Evolutionary conservation across 2,113 vertebrate genomes (phyloP).

Genomic region (Thomomys bottae): DNA sequence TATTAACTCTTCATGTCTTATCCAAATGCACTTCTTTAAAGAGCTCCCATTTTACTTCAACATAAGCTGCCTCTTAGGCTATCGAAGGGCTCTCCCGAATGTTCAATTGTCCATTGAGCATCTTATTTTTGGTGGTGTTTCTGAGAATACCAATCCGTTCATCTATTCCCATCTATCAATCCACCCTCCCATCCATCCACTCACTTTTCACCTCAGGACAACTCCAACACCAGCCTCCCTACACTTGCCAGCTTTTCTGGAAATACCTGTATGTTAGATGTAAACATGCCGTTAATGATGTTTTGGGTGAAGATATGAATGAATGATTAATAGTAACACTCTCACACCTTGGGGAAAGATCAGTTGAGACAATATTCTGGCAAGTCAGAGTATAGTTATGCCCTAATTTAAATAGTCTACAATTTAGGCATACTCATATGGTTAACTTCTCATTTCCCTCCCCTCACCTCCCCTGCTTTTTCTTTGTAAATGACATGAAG

Average conservation of each 20-base stretch:
- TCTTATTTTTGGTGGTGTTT: too few relatives aligned
- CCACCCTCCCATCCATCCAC: background rate
- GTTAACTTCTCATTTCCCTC: background rate
- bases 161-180: too few relatives aligned
- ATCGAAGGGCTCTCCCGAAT: background rate
- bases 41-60: background rate
- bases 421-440: background rate
- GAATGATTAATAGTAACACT: background rate
- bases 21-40: too few relatives aligned
- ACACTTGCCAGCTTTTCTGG: background rate
- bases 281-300: background rate
- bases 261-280: background rate
- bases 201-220: background rate
- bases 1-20: background rate
- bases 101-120: too few relatives aligned
- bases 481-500: background rate
- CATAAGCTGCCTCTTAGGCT: background rate
- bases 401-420: background rate
- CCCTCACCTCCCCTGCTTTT: background rate
- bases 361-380: background rate
- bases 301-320: background rate
- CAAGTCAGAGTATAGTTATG: background rate
- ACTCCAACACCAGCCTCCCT: too few relatives aligned
- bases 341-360: background rate
- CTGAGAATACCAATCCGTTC: too few relatives aligned